Conservation (phyloP, 2,113 vertebrate genomes). For the Campylomormyrus tamandua region DNA sequence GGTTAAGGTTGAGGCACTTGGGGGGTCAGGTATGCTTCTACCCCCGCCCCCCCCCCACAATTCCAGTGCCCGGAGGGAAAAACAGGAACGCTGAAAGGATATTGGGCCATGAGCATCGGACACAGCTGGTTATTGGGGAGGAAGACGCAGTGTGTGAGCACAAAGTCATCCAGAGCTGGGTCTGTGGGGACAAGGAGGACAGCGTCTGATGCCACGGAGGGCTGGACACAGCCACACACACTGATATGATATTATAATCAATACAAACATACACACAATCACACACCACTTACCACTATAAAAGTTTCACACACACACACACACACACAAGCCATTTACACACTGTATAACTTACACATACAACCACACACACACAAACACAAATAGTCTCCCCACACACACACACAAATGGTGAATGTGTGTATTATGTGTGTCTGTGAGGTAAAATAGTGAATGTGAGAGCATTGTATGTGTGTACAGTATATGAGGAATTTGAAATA, state of each 20-base stretch:
- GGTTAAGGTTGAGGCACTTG: constrained; percentile 46
- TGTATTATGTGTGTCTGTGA: background rate
- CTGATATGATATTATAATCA: background rate
- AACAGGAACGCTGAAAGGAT: constrained; percentile 72
- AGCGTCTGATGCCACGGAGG: background rate
- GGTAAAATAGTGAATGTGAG: background rate
- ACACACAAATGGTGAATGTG: background rate
- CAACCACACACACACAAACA: background rate
- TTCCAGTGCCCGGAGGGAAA: background rate
- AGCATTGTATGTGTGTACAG: background rate
- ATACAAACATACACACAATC: background rate
- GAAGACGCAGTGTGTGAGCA: constrained; percentile 96
- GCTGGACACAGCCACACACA: background rate
- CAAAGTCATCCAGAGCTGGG: constrained; percentile 85
- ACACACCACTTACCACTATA: background rate
- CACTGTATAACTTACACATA: background rate
- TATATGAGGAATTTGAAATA: background rate
- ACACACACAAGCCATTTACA: background rate
- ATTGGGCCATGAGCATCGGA: constrained; percentile 88
- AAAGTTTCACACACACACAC: background rate
- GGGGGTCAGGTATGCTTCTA: background rate
- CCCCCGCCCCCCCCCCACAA: background rate
- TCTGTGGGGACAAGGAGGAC: constrained; percentile 56
- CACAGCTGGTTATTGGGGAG: constrained; percentile 92
- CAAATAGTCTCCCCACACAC: background rate